Evolutionary conservation across 2,888 invertebrate genomes (phyloP).

Genomic region (Leptinotarsa haldemani): DNA sequence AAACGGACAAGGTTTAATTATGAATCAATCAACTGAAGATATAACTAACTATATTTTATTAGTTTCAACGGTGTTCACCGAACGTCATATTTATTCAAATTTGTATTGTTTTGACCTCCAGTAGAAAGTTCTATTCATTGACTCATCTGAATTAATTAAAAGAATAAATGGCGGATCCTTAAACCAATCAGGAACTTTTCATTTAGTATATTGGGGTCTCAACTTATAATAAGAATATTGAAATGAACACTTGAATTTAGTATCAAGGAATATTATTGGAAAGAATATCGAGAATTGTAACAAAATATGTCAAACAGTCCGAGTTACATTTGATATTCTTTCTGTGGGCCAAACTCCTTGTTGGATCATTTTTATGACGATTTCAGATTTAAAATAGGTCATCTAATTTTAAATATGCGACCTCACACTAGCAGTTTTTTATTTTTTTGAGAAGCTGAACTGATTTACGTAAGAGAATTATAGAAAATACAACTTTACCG

Average conservation of each 20-base stretch:
- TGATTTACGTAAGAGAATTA: slow-evolving; percentile 1
- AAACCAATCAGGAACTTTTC: neutral
- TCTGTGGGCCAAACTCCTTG: too few relatives aligned
- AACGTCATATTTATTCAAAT: neutral
- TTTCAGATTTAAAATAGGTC: too few relatives aligned
- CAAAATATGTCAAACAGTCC: too few relatives aligned
- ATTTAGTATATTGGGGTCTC: neutral
- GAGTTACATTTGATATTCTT: too few relatives aligned
- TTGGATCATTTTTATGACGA: too few relatives aligned
- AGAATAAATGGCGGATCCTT: neutral
- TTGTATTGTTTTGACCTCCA: neutral
- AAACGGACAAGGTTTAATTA: neutral
- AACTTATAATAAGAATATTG: too few relatives aligned
- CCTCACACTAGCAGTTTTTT: slow-evolving; percentile 8
- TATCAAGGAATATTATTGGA: too few relatives aligned
- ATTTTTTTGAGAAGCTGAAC: neutral
- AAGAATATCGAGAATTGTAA: too few relatives aligned
- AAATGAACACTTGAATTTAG: too few relatives aligned
- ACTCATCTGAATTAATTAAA: neutral
- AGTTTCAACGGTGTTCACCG: neutral
- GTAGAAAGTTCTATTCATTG: neutral
- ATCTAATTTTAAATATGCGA: neutral
- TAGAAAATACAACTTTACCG: neutral
- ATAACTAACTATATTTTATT: neutral
- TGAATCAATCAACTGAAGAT: neutral